Percentiles rank a stretch among this genome's conserved stretches.
Evolutionary conservation across 2,888 invertebrate species (phyloP).

Genomic region (Mamestra brassicae): DNA sequence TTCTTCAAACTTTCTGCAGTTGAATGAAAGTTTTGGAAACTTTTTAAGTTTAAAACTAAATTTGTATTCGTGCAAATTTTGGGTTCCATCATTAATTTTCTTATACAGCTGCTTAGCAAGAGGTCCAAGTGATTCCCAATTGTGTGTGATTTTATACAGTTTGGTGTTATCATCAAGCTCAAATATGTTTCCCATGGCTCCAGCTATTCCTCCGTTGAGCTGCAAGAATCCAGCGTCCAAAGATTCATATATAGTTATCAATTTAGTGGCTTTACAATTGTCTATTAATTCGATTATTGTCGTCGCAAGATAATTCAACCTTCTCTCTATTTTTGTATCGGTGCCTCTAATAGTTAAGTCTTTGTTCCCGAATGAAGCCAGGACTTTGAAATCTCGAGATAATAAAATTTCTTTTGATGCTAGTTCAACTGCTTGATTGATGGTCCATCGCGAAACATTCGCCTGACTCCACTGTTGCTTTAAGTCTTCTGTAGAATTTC

Average conservation of each 20-base stretch:
- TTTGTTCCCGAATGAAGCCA: conserved; percentile 49
- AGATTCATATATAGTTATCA: conserved; percentile 33
- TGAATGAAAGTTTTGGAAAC: conserved; percentile 5
- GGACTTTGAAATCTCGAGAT: conserved; percentile 37
- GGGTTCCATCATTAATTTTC: not conserved
- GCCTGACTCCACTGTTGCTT: not conserved
- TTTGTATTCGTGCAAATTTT: conserved; percentile 7
- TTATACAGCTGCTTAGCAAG: conserved; percentile 5
- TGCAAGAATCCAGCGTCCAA: not conserved
- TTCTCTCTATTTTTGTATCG: conserved; percentile 14
- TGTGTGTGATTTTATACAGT: not conserved
- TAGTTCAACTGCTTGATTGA: conserved; percentile 6
- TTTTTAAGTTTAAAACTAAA: conserved; percentile 4
- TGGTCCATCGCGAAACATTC: not conserved
- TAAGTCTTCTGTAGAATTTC: not conserved
- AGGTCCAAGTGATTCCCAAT: not conserved
- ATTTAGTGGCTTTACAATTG: not conserved
- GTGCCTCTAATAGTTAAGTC: conserved; percentile 30
- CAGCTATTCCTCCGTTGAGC: not conserved
- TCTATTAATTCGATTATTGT: not conserved
- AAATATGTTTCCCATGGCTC: conserved; percentile 18
- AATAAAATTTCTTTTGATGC: conserved; percentile 20
- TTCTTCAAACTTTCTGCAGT: not conserved
- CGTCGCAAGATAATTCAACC: not conserved
- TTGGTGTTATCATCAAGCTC: not conserved